Percentiles rank a stretch among this genome's conserved stretches.
These are phyloP conservation scores for Chelonia mydas DNA, from an alignment of 2,797 vertebrate genomes.

Conservation along the genomic window DNA sequence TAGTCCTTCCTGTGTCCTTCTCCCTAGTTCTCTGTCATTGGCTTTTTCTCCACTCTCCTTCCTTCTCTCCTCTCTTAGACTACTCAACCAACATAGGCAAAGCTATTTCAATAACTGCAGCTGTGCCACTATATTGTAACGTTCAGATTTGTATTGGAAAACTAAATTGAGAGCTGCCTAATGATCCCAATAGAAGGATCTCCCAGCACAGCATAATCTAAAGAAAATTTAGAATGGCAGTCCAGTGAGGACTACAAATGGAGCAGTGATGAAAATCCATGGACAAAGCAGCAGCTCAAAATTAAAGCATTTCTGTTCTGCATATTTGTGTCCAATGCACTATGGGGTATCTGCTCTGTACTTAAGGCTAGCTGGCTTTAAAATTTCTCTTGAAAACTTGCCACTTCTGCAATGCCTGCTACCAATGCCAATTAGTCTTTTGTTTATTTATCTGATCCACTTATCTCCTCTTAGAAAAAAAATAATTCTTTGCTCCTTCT, in stretches of 20 bases:
- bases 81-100: constrained; percentile 4
- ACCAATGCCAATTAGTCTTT: background rate
- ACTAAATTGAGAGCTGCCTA: constrained; percentile 74
- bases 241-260: constrained; percentile 55
- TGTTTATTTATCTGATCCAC: background rate
- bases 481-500: fast-evolving
- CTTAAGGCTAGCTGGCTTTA: constrained; percentile 63
- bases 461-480: background rate
- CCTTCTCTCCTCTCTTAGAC: background rate
- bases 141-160: constrained; percentile 76
- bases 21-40: background rate
- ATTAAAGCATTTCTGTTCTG: constrained; percentile 56
- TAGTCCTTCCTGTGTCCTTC: background rate
- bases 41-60: background rate
- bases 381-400: constrained; percentile 47
- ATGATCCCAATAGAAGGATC: constrained; percentile 76
- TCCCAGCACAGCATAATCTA: constrained; percentile 70
- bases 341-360: constrained; percentile 16
- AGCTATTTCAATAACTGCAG: constrained; percentile 64
- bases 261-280: constrained; percentile 21
- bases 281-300: constrained; percentile 29
- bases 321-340: constrained; percentile 2
- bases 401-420: background rate
- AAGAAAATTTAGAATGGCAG: constrained; percentile 64
- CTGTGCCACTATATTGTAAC: constrained; percentile 63